Conservation (phyloP, 1,140 invertebrate genomes). For the Aleiodes sp. region DNA sequence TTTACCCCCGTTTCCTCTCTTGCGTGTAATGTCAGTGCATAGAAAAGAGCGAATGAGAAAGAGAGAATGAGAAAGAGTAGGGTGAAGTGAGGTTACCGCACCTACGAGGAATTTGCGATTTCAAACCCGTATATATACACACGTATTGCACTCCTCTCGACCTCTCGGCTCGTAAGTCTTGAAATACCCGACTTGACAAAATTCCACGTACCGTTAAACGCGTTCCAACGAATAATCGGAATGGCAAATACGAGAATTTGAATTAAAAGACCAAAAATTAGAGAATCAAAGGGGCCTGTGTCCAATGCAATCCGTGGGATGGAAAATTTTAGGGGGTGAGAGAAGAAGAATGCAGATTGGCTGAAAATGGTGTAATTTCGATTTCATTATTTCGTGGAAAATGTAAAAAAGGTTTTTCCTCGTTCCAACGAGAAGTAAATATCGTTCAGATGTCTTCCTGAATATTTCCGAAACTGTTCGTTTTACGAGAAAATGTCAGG, state of each 20-base stretch:
- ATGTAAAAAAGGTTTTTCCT: neutral
- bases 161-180: conserved; percentile 31
- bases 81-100: conserved; percentile 38
- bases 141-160: conserved; percentile 33
- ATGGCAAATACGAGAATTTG: conserved; percentile 33
- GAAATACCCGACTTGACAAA: conserved; percentile 33
- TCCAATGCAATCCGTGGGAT: neutral
- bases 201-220: conserved; percentile 34
- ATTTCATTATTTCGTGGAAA: neutral
- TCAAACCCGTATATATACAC: conserved; percentile 36
- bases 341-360: too few relatives aligned
- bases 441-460: too few relatives aligned
- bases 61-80: conserved; percentile 8
- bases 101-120: conserved; percentile 58
- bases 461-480: too few relatives aligned
- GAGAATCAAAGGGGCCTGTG: neutral
- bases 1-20: conserved; percentile 17
- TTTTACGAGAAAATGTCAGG: too few relatives aligned
- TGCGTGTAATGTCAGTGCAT: conserved; percentile 22
- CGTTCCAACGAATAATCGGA: conserved; percentile 34
- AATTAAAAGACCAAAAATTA: neutral
- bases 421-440: too few relatives aligned
- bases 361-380: neutral
- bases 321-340: neutral
- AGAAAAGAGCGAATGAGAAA: conserved; percentile 13